phyloP scores from a whole-genome alignment of 2,113 vertebrate species.

The Prinia subflava region DNA sequence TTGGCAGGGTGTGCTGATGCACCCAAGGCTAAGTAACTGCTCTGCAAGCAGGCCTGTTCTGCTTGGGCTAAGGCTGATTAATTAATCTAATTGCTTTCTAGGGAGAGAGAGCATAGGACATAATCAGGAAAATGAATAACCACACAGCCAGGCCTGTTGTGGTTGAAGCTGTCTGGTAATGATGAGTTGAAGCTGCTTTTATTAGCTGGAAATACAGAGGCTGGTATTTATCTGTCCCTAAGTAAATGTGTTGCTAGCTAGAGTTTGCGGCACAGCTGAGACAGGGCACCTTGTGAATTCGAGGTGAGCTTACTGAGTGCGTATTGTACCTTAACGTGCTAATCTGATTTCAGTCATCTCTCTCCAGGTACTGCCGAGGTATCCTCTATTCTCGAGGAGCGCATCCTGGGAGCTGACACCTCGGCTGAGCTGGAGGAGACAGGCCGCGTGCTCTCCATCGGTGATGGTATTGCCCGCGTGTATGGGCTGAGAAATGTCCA shows the following conservation, averaged over 20 bases:
- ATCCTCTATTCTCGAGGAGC: slow-evolving; percentile 95
- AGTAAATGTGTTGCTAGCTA: not conserved
- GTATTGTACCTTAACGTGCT: rapidly evolving
- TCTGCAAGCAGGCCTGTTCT: not conserved
- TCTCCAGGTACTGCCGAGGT: slow-evolving; percentile 90
- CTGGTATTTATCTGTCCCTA: rapidly evolving
- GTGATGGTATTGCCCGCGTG: slow-evolving; percentile 96
- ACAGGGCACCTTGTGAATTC: not conserved
- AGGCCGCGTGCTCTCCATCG: slow-evolving; percentile 93
- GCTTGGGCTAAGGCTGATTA: not conserved
- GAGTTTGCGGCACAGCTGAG: rapidly evolving
- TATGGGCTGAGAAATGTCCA: slow-evolving; percentile 96
- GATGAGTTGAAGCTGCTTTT: not conserved
- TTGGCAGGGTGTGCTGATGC: not conserved
- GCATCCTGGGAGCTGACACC: slow-evolving; percentile 92
- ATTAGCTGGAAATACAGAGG: not conserved
- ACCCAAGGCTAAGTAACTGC: not conserved
- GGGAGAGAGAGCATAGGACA: rapidly evolving
- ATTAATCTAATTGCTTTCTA: not conserved
- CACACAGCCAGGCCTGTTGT: not conserved
- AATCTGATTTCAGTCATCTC: not conserved
- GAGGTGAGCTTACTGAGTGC: not conserved
- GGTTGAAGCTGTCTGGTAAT: not conserved
- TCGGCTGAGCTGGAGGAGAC: slow-evolving; percentile 93
- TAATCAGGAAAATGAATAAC: not conserved